phyloP scores from a whole-genome alignment of 2,888 invertebrate species.

The Campoplex capitator region DNA sequence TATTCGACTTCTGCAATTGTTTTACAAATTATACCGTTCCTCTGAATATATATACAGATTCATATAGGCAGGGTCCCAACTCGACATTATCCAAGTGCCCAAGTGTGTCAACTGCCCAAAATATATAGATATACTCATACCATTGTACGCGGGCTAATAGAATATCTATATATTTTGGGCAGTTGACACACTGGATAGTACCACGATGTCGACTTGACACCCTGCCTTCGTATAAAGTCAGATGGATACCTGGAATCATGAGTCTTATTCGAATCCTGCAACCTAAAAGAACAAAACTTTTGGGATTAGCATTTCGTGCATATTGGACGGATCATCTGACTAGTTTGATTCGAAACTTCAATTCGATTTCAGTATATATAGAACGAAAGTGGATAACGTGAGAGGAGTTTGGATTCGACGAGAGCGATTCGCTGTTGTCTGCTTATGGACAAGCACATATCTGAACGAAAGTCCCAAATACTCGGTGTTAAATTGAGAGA shows the following conservation, averaged over 20 bases:
- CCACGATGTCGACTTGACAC: too few relatives aligned
- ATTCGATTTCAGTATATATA: conserved; percentile 75
- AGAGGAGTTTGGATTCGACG: conserved; percentile 63
- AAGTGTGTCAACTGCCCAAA: too few relatives aligned
- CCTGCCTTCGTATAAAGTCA: not conserved
- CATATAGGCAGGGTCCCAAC: too few relatives aligned
- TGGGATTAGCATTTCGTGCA: conserved; percentile 43
- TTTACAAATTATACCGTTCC: too few relatives aligned
- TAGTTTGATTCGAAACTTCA: conserved; percentile 81
- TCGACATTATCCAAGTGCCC: too few relatives aligned
- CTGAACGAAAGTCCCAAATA: not conserved
- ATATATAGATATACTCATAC: too few relatives aligned
- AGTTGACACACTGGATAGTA: too few relatives aligned
- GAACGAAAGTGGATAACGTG: conserved; percentile 76
- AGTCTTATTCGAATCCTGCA: conserved; percentile 14
- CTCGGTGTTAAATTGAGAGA: not conserved
- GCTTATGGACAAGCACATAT: not conserved
- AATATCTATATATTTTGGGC: too few relatives aligned
- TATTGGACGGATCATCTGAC: conserved; percentile 72
- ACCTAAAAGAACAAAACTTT: conserved; percentile 38
- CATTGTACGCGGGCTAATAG: too few relatives aligned
- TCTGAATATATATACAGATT: not conserved
- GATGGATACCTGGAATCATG: not conserved
- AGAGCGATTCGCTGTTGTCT: conserved; percentile 17
- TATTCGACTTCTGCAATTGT: too few relatives aligned